Percentiles rank a stretch among this genome's conserved stretches.
These are phyloP conservation scores for Ispidina lecontei DNA, from an alignment of 2,797 vertebrate genomes.

Conservation along the genomic window DNA sequence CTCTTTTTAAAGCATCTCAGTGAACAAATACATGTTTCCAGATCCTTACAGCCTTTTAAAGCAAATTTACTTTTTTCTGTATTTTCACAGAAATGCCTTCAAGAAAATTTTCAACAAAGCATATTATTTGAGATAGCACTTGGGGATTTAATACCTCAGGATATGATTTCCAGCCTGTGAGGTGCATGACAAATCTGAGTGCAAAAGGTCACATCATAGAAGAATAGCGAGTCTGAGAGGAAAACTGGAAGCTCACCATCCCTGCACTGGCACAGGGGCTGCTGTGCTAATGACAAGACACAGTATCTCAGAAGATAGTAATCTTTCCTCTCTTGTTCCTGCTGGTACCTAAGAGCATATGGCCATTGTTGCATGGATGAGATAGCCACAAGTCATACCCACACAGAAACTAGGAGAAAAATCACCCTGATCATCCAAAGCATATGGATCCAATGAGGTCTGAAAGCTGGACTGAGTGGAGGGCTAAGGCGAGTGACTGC, in stretches of 20 bases:
- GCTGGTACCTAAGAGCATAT: not conserved
- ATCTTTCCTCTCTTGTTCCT: not conserved
- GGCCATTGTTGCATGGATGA: not conserved
- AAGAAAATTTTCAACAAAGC: not conserved
- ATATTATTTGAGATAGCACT: not conserved
- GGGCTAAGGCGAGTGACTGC: rapidly evolving
- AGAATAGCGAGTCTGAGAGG: not conserved
- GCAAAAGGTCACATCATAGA: not conserved
- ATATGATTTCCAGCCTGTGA: not conserved
- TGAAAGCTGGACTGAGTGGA: not conserved
- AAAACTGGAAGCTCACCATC: not conserved
- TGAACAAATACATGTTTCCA: slow-evolving; percentile 11
- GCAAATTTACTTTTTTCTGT: not conserved
- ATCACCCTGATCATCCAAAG: not conserved
- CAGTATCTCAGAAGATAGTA: not conserved
- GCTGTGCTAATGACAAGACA: not conserved
- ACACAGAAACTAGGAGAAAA: not conserved
- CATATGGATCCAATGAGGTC: not conserved
- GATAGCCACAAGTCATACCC: not conserved
- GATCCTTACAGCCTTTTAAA: slow-evolving; percentile 5
- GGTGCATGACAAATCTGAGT: not conserved
- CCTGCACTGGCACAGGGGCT: not conserved
- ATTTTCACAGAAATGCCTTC: slow-evolving; percentile 7
- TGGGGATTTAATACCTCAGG: not conserved
- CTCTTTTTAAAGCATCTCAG: not conserved